Percentiles rank a stretch among this genome's conserved stretches.
Conservation (phyloP, 2,113 vertebrate species). For the Gracilinanus agilis region DNA sequence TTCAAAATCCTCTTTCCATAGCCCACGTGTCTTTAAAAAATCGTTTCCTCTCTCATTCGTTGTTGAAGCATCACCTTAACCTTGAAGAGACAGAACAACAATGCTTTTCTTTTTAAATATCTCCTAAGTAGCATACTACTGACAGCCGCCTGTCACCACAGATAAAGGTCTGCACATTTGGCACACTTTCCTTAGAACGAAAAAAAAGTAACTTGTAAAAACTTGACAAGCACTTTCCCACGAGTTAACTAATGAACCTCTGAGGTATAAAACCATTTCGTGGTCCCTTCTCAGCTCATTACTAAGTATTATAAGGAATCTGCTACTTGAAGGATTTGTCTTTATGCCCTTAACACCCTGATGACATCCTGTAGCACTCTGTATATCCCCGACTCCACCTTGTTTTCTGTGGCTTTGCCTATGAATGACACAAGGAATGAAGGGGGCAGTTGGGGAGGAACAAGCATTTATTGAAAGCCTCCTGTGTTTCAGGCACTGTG, state of each 20-base stretch:
- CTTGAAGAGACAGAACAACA: not conserved
- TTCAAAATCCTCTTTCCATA: not conserved
- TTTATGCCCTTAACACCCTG: not conserved
- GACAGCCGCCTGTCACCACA: not conserved
- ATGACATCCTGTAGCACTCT: not conserved
- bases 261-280: not conserved
- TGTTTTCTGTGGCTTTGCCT: not conserved
- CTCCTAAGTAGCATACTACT: not conserved
- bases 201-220: not conserved
- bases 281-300: not conserved
- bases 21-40: not conserved
- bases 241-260: not conserved
- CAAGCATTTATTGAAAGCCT: not conserved
- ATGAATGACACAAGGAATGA: not conserved
- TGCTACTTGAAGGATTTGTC: not conserved
- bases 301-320: not conserved
- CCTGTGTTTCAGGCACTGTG: not conserved
- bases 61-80: not conserved
- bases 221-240: not conserved
- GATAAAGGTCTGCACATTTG: not conserved
- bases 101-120: not conserved
- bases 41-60: not conserved
- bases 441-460: not conserved
- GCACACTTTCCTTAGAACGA: not conserved
- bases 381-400: not conserved